Percentiles rank a stretch among this genome's conserved stretches.
phyloP scores from a whole-genome alignment of 1,140 invertebrate genomes.

The Cherax quadricarinatus region DNA sequence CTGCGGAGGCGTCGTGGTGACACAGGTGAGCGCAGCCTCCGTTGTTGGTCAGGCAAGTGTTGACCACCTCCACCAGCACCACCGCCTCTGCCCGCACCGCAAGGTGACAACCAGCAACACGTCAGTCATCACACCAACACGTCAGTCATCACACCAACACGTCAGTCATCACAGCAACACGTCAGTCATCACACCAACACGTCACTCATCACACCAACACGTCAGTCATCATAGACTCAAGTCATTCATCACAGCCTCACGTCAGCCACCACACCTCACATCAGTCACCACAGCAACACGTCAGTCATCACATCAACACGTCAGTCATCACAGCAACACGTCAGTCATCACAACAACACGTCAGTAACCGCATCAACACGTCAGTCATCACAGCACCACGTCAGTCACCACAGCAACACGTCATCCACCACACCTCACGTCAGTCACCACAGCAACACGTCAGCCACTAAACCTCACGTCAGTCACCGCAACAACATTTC shows the following conservation, averaged over 20 bases:
- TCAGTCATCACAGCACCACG: background rate
- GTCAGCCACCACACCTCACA: background rate
- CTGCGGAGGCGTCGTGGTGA: slow-evolving; percentile 75
- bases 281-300: background rate
- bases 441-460: background rate
- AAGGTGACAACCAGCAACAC: background rate
- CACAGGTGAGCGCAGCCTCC: slow-evolving; percentile 81
- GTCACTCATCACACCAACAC: background rate
- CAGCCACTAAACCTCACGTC: background rate
- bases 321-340: background rate
- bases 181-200: background rate
- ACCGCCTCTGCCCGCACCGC: background rate
- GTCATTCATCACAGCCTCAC: background rate
- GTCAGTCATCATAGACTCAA: background rate
- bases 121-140: background rate
- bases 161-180: background rate
- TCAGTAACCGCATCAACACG: no score
- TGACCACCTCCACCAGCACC: slow-evolving; percentile 72
- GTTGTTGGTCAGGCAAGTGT: slow-evolving; percentile 79
- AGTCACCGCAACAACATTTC: no score
- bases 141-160: background rate
- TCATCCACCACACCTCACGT: no score
- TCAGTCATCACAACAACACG: background rate
- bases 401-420: background rate
- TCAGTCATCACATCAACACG: background rate